Percentiles rank a stretch among this genome's conserved stretches.
These are phyloP conservation scores for Bombus superbus DNA, from an alignment of 1,140 invertebrate genomes.

Conservation along the genomic window DNA sequence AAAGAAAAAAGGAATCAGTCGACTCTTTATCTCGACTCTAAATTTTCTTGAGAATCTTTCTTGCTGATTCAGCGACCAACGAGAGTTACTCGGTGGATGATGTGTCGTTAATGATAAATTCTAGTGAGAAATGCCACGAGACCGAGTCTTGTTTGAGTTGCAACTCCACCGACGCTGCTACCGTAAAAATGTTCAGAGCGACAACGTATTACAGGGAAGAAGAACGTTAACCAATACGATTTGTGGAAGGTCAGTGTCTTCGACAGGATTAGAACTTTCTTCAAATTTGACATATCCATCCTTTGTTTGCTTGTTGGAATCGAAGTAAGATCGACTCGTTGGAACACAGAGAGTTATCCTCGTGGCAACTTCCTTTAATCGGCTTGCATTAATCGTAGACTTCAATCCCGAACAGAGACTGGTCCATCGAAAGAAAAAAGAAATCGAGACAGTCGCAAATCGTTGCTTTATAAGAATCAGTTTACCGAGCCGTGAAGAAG, in stretches of 20 bases:
- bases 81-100: neutral
- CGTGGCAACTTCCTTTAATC: neutral
- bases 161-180: neutral
- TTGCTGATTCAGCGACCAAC: neutral
- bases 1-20: neutral
- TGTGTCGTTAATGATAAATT: neutral
- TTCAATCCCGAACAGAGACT: neutral
- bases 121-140: neutral
- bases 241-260: too few species aligned
- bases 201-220: neutral
- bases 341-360: neutral
- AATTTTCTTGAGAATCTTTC: slow-evolving; percentile 13
- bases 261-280: too few species aligned
- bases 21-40: neutral
- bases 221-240: neutral
- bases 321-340: neutral
- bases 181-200: neutral
- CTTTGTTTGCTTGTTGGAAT: neutral
- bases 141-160: neutral
- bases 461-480: neutral
- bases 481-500: neutral
- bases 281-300: neutral
- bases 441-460: neutral
- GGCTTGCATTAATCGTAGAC: neutral
- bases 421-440: neutral